Conservation (phyloP, 2,888 invertebrate genomes). For the Calephelis perditalis region DNA sequence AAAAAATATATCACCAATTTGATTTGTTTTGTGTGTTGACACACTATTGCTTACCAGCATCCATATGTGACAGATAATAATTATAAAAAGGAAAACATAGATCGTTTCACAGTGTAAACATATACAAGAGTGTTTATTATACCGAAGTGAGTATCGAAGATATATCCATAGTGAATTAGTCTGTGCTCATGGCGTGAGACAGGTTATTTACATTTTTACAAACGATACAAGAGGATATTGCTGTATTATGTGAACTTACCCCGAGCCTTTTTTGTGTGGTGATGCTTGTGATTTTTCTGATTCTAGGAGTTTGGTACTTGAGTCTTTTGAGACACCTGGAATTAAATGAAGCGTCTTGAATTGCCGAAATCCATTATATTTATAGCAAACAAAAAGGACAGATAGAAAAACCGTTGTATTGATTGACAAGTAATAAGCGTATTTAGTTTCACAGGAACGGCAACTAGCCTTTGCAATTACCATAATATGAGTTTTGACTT, state of each 20-base stretch:
- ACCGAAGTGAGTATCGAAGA: constrained; percentile 10
- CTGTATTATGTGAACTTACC: constrained; percentile 46
- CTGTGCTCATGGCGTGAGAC: constrained; percentile 44
- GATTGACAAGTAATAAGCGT: too few species aligned
- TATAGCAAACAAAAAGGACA: too few species aligned
- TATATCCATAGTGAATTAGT: constrained; percentile 42
- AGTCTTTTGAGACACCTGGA: constrained; percentile 68
- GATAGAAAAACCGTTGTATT: too few species aligned
- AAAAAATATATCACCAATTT: too few species aligned
- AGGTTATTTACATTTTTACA: constrained; percentile 49
- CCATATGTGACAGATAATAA: constrained; percentile 29
- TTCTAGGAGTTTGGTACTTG: constrained; percentile 64
- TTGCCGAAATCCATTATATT: not conserved
- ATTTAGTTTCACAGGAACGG: too few species aligned
- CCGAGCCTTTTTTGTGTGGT: constrained; percentile 68
- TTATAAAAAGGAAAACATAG: not conserved
- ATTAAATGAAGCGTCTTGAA: constrained; percentile 8
- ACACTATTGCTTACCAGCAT: too few species aligned
- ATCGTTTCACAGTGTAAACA: constrained; percentile 23
- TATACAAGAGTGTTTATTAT: constrained; percentile 17
- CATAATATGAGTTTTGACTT: too few species aligned
- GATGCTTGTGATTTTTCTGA: constrained; percentile 66
- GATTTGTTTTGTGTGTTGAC: constrained; percentile 40
- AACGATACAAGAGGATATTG: constrained; percentile 16
- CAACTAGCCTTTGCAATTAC: too few species aligned